These are phyloP conservation scores for Shargacucullia verbasci DNA, from an alignment of 2,888 invertebrate species.

Conservation along the genomic window DNA sequence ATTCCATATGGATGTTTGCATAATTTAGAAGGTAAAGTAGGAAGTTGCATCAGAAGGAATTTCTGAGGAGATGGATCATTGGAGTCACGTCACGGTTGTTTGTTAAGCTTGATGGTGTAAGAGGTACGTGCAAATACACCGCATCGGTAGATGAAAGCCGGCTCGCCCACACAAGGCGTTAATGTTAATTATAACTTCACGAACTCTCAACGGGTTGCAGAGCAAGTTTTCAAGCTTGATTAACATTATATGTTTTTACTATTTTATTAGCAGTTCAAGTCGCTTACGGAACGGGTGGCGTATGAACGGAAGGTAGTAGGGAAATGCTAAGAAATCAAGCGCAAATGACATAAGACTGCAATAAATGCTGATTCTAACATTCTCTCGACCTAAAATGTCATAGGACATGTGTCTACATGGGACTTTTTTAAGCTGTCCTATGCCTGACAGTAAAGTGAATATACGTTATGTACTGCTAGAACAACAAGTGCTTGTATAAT, in stretches of 20 bases:
- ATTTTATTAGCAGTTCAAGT: slow-evolving; percentile 20
- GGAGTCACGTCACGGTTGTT: slow-evolving; percentile 36
- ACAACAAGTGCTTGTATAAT: slow-evolving; percentile 37
- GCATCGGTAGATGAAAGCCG: slow-evolving; percentile 46
- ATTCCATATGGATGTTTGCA: slow-evolving; percentile 76
- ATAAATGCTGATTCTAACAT: too few relatives aligned
- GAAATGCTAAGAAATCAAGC: too few relatives aligned
- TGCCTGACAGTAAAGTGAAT: slow-evolving; percentile 22
- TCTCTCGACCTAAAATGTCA: too few relatives aligned
- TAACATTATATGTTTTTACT: slow-evolving; percentile 64
- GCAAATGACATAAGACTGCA: too few relatives aligned
- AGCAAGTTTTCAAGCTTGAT: slow-evolving; percentile 64
- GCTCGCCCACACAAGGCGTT: slow-evolving; percentile 69
- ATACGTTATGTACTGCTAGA: slow-evolving; percentile 15
- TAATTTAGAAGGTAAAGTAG: slow-evolving; percentile 67
- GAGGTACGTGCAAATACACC: slow-evolving; percentile 45
- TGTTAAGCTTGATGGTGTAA: slow-evolving; percentile 30
- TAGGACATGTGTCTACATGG: too few relatives aligned
- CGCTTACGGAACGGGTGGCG: slow-evolving; percentile 9
- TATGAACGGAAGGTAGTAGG: not conserved
- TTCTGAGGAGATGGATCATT: slow-evolving; percentile 62
- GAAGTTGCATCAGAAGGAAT: slow-evolving; percentile 67
- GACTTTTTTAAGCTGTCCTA: too few relatives aligned
- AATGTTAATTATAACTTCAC: slow-evolving; percentile 71
- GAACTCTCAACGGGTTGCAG: slow-evolving; percentile 41